These are phyloP conservation scores for Xestia ashworthii DNA, from an alignment of 2,888 invertebrate species.

Conservation along the genomic window DNA sequence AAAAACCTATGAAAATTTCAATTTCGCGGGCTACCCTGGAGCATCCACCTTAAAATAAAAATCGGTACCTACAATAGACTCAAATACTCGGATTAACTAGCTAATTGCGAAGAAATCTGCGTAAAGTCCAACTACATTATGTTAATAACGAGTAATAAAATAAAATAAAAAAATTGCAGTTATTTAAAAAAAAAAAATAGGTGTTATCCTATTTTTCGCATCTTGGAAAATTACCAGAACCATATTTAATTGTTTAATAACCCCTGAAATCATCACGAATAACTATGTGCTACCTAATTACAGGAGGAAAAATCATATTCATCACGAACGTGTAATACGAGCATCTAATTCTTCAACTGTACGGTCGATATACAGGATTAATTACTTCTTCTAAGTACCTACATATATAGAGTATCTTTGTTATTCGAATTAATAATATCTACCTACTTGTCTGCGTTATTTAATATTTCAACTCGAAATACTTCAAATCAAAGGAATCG, in stretches of 20 bases:
- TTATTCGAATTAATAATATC: conserved; percentile 34
- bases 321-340: conserved; percentile 50
- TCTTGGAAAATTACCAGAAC: conserved; percentile 17
- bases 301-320: conserved; percentile 46
- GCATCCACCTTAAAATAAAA: no score
- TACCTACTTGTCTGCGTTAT: conserved; percentile 27
- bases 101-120: neutral
- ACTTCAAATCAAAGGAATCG: conserved; percentile 31
- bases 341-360: conserved; percentile 45
- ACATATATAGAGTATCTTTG: conserved; percentile 34
- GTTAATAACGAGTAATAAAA: neutral
- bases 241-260: conserved; percentile 24
- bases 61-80: no score
- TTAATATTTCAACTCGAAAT: conserved; percentile 33
- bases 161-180: neutral
- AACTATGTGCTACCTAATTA: conserved; percentile 27
- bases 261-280: conserved; percentile 36
- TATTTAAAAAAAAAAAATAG: conserved; percentile 1
- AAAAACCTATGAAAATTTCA: no score
- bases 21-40: no score
- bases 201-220: conserved; percentile 11
- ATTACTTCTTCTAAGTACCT: conserved; percentile 48
- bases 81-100: no score
- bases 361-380: conserved; percentile 57
- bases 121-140: neutral